Conservation (phyloP, 2,113 vertebrate species). For the Phalacrocorax carbo region DNA sequence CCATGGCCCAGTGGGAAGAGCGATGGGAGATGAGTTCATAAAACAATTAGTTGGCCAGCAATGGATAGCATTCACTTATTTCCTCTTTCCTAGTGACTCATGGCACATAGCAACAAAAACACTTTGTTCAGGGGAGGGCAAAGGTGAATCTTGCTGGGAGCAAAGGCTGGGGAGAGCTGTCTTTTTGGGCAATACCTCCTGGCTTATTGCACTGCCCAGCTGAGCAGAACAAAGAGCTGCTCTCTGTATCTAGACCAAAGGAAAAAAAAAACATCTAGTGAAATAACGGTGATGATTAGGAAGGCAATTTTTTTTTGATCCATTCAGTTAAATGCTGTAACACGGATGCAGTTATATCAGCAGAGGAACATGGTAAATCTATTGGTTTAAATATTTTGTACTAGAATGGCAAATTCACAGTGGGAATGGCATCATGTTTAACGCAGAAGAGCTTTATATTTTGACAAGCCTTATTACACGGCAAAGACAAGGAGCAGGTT, state of each 20-base stretch:
- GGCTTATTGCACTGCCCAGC: background rate
- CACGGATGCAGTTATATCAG: background rate
- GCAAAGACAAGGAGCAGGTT: background rate
- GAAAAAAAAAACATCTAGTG: background rate
- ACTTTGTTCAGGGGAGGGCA: background rate
- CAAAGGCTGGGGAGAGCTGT: background rate
- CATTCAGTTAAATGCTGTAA: background rate
- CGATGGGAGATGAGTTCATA: background rate
- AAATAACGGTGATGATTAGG: background rate
- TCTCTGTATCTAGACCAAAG: background rate
- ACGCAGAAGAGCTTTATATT: background rate
- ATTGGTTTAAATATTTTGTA: constrained; percentile 11
- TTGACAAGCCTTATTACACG: background rate
- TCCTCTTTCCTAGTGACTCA: background rate
- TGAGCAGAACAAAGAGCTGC: background rate
- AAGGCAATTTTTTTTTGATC: background rate
- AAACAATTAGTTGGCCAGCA: background rate
- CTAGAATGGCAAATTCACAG: background rate
- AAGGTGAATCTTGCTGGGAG: background rate
- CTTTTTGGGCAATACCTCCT: background rate
- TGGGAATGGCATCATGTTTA: background rate
- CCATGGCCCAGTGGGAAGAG: background rate
- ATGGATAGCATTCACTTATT: background rate
- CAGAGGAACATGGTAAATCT: background rate
- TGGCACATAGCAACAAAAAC: background rate